Evolutionary conservation across 1,140 invertebrate species (phyloP).

Genomic region (Ooceraea biroi): DNA sequence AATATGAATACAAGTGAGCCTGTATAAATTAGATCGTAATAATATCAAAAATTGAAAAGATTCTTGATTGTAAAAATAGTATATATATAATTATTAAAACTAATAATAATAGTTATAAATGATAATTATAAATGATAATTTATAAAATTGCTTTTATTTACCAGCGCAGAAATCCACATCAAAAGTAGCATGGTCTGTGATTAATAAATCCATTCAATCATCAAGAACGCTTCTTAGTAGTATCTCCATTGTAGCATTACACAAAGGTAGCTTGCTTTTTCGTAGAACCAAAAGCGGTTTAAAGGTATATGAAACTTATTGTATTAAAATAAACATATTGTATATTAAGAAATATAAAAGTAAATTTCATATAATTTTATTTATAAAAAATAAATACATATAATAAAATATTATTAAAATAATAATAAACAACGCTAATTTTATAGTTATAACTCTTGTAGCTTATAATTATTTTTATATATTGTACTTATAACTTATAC

Average conservation of each 20-base stretch:
- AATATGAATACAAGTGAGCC: conserved; percentile 23
- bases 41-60: background rate
- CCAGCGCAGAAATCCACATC: background rate
- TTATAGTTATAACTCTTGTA: too few relatives aligned
- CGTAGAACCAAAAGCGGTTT: background rate
- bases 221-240: background rate
- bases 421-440: too few relatives aligned
- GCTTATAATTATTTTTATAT: too few relatives aligned
- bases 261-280: background rate
- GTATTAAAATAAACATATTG: conserved; percentile 2
- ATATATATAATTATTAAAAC: background rate
- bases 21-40: conserved; percentile 19
- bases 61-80: background rate
- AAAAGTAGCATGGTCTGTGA: background rate
- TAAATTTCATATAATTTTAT: background rate
- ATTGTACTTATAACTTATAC: too few relatives aligned
- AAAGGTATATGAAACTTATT: conserved; percentile 38
- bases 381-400: background rate
- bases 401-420: background rate
- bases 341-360: background rate
- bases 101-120: background rate
- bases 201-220: background rate
- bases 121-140: too few relatives aligned
- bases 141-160: conserved; percentile 13
- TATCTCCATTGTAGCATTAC: background rate